Base-by-base conservation (phyloP, 2,888 invertebrate genomes). In the Amblyjoppa fuscipennis region DNA sequence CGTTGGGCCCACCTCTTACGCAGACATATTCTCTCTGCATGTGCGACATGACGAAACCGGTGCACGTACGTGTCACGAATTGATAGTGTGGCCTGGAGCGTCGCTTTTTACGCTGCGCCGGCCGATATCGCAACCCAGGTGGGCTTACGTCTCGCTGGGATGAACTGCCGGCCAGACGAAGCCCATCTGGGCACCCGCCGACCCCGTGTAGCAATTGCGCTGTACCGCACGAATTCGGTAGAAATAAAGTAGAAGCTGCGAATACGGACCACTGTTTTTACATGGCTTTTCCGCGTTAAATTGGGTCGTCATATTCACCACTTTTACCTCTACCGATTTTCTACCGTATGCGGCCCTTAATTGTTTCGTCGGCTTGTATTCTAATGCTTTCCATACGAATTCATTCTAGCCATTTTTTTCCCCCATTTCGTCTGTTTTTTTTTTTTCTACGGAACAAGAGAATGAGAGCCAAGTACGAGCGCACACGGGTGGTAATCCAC, bases 381-480 rank as follows among this genome's bases (percentile, higher is more conserved):
- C 73, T 64, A 41, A 34, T 25, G 45, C n/a, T 75, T 59, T 38
- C 31, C 76, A 73, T 70, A 68, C 76, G 71, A 71, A 78, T 41
- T 66, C 28, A 38, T 34, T 31, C 5, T 59, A 31, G 25, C 9
- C 68, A 41, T 71, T 70, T 76, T 31, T 73, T 73, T 49, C 41
- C 0, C 71, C 20, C 38, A 20, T 25, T 75, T 38, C 77, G 71
- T 31, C 31, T 16, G 59, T 51, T 51, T 74, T 68, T 31, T 49
- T 11, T 59, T 49, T 64, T 74, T 81, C 2, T 28, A 25, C 31
- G 16, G 16, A 45, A 56, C 20, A 25, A 77, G 77, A 45, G 74
- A 81, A 78, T n/a, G 81, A 71, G 59, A 74, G 53, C 71, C 71
- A 38, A 75, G 75, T 79, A 71, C 68, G 81, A 71, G 71, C 70